These are phyloP conservation scores for Dascyllus trimaculatus DNA, from an alignment of 2,113 vertebrate species.

Conservation along the genomic window DNA sequence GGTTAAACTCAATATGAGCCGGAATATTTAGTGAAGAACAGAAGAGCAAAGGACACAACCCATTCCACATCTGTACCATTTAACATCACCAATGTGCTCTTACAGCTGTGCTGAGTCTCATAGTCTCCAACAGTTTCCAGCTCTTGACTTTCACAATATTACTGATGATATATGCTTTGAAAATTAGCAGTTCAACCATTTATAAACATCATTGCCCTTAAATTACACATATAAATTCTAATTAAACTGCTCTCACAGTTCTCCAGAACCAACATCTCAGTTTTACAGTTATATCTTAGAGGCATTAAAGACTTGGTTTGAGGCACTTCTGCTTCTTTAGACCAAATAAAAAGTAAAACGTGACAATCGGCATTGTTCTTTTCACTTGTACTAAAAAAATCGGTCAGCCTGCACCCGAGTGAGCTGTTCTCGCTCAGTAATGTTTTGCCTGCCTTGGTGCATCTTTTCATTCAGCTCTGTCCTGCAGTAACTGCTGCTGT, in stretches of 20 bases:
- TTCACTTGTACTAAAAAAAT: no score
- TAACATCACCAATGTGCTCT: neutral
- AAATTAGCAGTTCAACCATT: neutral
- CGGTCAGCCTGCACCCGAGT: slow-evolving; percentile 20
- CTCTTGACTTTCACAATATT: slow-evolving; percentile 12
- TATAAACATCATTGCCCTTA: neutral
- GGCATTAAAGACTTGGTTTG: no score
- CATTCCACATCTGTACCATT: slow-evolving; percentile 5
- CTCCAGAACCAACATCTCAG: neutral
- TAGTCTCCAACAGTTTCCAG: slow-evolving; percentile 37
- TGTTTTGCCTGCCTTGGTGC: no score
- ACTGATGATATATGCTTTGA: slow-evolving; percentile 9
- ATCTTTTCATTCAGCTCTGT: slow-evolving; percentile 9
- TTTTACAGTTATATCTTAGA: neutral
- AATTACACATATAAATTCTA: neutral
- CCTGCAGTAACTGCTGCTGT: slow-evolving; percentile 32
- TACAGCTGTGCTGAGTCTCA: slow-evolving; percentile 3
- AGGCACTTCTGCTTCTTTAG: no score
- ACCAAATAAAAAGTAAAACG: no score
- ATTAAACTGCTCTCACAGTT: slow-evolving; percentile 10
- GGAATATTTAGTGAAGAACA: neutral
- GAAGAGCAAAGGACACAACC: neutral
- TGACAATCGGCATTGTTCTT: no score
- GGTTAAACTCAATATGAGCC: neutral
- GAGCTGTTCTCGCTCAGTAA: no score